Evolutionary conservation across 1,140 invertebrate species (phyloP).

Genomic region (Elysia chlorotica): DNA sequence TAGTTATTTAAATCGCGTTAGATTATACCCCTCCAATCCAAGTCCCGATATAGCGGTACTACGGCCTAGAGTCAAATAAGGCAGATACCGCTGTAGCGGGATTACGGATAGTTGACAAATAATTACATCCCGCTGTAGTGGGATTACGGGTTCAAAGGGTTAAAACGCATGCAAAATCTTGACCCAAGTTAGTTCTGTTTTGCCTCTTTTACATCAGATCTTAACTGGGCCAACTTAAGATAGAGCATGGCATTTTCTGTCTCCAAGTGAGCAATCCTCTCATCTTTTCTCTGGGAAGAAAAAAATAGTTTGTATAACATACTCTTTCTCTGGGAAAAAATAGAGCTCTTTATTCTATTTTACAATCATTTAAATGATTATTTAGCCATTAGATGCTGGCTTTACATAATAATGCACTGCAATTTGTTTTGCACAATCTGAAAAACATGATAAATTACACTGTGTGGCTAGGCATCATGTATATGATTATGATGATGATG

Average conservation of each 20-base stretch:
- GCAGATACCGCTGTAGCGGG: too few relatives aligned
- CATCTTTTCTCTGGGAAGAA: constrained; percentile 33
- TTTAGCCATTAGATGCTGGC: not conserved
- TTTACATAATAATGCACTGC: not conserved
- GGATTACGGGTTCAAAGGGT: too few relatives aligned
- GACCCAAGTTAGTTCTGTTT: too few relatives aligned
- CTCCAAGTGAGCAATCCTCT: constrained; percentile 47
- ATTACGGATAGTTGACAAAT: too few relatives aligned
- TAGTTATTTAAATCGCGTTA: too few relatives aligned
- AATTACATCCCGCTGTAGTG: too few relatives aligned
- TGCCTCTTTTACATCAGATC: constrained; percentile 28
- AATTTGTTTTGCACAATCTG: not conserved
- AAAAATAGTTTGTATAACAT: not conserved
- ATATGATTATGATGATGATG: too few relatives aligned
- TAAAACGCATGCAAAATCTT: too few relatives aligned
- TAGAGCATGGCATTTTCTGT: constrained; percentile 59
- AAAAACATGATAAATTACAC: not conserved
- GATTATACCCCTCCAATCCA: too few relatives aligned
- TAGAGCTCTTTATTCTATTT: not conserved
- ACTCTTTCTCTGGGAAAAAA: not conserved
- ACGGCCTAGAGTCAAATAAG: too few relatives aligned
- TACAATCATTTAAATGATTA: not conserved
- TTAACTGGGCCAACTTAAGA: constrained; percentile 51
- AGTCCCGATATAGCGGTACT: too few relatives aligned
- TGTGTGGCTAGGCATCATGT: not conserved